Evolutionary conservation across 2,113 vertebrate species (phyloP), one percentile per base, ranked within the genome.

Genomic region (Variabilichromis moorii): DNA sequence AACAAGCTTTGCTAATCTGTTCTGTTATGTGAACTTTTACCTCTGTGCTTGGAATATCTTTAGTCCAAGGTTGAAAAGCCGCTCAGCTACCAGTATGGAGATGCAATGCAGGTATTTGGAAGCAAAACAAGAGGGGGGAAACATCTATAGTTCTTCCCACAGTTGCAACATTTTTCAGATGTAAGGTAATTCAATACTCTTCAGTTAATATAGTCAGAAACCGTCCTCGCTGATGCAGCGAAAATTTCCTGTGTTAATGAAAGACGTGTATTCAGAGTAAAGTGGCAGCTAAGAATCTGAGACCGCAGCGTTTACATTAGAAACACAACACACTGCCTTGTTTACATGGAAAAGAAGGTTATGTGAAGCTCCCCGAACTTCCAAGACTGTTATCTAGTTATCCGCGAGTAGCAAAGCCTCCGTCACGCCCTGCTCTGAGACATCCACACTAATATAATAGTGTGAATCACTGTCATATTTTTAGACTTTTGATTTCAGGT

Each of bases 311-410:
- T 94, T 94, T 90, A 86, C 71, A 57, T 13, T 84, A 80, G 54
- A 88, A 92, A 93, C 80, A 93, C 12, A 78, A 28, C n/a, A 90
- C 61, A 87, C 50, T 24, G 37, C 5, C 68, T 11, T 63, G 57
- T 90, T 91, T 83, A 84, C 54, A 81, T 50, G 81, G 87, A 84
- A 31, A 55, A 76, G 84, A 88, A 83, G 26, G 16, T 12, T 87
- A 71, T 86, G 86, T 80, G 17, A 21, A 90, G 68, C 26, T 57
- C 14, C 5, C 42, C 16, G 9, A 86, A 90, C 85, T 11, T 31
- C 3, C 8, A 12, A 54, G 50, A 28, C 31, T 51, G 40, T 37
- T 83, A 81, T 63, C 37, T 68, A 5, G 26, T 79, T 26, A 80
- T 4, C 21, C 35, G 21, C 2, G 1, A 50, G 6, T 3, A 37